These are phyloP conservation scores for Tiliqua scincoides DNA, from an alignment of 2,113 vertebrate species.

Conservation along the genomic window DNA sequence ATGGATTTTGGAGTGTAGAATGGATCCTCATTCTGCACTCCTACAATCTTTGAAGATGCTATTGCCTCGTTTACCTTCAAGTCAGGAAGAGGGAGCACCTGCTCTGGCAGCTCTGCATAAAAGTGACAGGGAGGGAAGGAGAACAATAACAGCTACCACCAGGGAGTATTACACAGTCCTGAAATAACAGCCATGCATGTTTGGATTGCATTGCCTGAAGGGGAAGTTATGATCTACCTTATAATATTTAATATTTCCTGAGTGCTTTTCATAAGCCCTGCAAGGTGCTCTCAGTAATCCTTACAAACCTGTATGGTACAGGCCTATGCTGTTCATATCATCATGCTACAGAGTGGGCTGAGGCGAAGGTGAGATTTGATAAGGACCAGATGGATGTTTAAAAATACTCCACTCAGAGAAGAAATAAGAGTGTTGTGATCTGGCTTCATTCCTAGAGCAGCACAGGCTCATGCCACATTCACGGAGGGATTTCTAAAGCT, in stretches of 20 bases:
- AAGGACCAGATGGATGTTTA: not conserved
- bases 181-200: not conserved
- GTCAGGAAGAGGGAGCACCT: not conserved
- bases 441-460: not conserved
- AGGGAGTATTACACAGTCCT: not conserved
- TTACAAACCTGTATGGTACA: not conserved
- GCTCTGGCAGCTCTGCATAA: not conserved
- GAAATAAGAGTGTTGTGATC: not conserved
- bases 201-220: not conserved
- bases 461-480: not conserved
- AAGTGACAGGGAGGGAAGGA: not conserved
- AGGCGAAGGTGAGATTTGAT: not conserved
- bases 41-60: not conserved
- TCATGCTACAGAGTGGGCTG: no score
- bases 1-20: not conserved
- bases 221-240: not conserved
- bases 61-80: not conserved
- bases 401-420: not conserved
- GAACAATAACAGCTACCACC: not conserved
- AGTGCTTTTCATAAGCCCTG: not conserved
- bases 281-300: not conserved
- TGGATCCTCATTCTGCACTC: not conserved
- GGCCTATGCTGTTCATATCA: no score
- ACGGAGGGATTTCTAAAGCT: no score
- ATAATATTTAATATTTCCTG: not conserved